These are phyloP conservation scores for Andrena flavipes DNA, from an alignment of 2,888 invertebrate species.

Conservation along the genomic window DNA sequence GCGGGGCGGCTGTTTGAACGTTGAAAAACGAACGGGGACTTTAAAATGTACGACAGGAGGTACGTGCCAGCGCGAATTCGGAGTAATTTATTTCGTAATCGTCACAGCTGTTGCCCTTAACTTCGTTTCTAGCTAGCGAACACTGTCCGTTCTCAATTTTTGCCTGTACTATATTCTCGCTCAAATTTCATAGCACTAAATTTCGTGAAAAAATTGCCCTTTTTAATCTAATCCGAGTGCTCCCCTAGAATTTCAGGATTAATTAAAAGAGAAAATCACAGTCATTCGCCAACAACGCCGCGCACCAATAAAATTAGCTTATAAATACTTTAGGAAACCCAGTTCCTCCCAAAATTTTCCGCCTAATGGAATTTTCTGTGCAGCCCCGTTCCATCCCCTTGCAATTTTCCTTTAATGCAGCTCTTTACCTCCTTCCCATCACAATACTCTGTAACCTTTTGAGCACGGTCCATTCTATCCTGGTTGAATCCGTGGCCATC, in stretches of 20 bases:
- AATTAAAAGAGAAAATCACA: not conserved
- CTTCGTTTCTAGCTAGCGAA: slow-evolving; percentile 11
- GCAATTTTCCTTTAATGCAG: slow-evolving; percentile 48
- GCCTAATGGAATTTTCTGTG: slow-evolving; percentile 17
- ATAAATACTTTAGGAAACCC: slow-evolving; percentile 4
- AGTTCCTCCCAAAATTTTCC: slow-evolving; percentile 7
- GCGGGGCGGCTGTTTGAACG: slow-evolving; percentile 23
- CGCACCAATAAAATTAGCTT: not conserved
- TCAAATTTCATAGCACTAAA: not conserved
- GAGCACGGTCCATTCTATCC: slow-evolving; percentile 62
- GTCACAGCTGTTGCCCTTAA: slow-evolving; percentile 32
- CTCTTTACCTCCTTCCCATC: slow-evolving; percentile 39
- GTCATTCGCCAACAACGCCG: not conserved
- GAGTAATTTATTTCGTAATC: slow-evolving; percentile 42
- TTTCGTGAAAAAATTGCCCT: not conserved
- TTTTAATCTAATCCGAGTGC: too few species aligned
- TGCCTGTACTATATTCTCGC: not conserved
- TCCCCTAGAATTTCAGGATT: too few species aligned
- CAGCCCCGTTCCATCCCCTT: not conserved
- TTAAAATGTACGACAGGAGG: slow-evolving; percentile 27
- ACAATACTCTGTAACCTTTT: slow-evolving; percentile 53
- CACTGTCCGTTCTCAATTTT: slow-evolving; percentile 9
- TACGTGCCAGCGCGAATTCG: slow-evolving; percentile 24
- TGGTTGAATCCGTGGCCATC: slow-evolving; percentile 71
- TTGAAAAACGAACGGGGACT: slow-evolving; percentile 21